A percentile compares a stretch with the other conserved stretches of the same genome.
Conservation (phyloP, 2,797 vertebrate species). For the Botia kubotai region DNA sequence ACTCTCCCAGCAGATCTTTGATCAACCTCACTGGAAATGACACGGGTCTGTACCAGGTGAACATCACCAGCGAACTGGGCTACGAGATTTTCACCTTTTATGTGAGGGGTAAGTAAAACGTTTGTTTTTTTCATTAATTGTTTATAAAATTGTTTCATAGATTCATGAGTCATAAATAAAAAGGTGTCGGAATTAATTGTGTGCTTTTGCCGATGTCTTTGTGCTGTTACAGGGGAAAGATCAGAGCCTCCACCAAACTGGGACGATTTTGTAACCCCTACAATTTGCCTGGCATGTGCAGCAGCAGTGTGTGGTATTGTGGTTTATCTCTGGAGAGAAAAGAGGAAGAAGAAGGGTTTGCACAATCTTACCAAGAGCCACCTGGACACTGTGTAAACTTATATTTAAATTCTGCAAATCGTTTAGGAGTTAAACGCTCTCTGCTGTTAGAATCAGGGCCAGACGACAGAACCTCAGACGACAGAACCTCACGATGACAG, state of each 20-base stretch:
- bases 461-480: conserved; percentile 7
- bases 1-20: conserved; percentile 72
- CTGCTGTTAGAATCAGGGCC: not conserved
- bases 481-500: conserved; percentile 15
- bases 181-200: no score
- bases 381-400: conserved; percentile 51
- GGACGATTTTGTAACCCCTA: conserved; percentile 56
- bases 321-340: conserved; percentile 70
- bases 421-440: not conserved
- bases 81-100: conserved; percentile 73
- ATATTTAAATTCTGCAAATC: not conserved
- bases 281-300: conserved; percentile 48
- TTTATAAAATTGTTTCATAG: no score
- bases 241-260: conserved; percentile 39
- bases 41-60: conserved; percentile 72
- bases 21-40: conserved; percentile 72
- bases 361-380: conserved; percentile 71
- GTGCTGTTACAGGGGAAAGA: conserved; percentile 59
- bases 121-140: no score
- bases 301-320: conserved; percentile 55
- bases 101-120: conserved; percentile 70
- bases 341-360: conserved; percentile 71
- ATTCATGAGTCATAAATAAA: no score
- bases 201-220: not conserved
- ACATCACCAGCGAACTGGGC: conserved; percentile 73